Evolutionary conservation across 2,113 vertebrate genomes (phyloP).

Genomic region (Corydoras maculifer): DNA sequence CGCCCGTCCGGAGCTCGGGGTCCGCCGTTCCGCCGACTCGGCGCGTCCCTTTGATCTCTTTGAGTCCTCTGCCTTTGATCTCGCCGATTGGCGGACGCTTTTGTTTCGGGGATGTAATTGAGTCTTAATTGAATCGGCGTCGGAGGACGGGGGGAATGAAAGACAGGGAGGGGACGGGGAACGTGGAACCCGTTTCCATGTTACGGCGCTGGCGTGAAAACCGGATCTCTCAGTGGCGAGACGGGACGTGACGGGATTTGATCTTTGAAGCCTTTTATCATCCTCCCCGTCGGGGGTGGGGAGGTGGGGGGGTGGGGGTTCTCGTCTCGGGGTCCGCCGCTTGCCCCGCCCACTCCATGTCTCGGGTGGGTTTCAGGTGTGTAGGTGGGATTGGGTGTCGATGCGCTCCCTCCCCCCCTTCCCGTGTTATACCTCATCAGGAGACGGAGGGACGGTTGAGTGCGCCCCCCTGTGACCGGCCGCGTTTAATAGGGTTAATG

Average conservation of each 20-base stretch:
- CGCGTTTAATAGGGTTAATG: slow-evolving; percentile 56
- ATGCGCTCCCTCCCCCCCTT: too few relatives aligned
- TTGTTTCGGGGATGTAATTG: slow-evolving; percentile 72
- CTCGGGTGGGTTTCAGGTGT: neutral
- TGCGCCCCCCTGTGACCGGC: neutral
- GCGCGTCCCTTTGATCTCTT: neutral
- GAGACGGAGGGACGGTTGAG: neutral
- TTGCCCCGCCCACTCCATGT: too few relatives aligned
- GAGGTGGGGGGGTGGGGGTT: too few relatives aligned
- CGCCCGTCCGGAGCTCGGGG: too few relatives aligned
- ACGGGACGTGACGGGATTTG: too few relatives aligned
- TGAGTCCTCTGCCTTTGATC: neutral
- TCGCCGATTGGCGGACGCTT: slow-evolving; percentile 19
- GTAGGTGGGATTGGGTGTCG: too few relatives aligned
- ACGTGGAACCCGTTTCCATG: slow-evolving; percentile 37
- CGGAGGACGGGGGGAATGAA: slow-evolving; percentile 54
- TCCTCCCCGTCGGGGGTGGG: slow-evolving; percentile 5
- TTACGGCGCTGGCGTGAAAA: too few relatives aligned
- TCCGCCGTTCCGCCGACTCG: too few relatives aligned
- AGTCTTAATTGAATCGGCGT: slow-evolving; percentile 80
- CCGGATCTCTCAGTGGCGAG: too few relatives aligned
- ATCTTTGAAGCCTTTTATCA: slow-evolving; percentile 32
- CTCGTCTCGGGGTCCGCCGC: too few relatives aligned
- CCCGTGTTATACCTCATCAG: too few relatives aligned
- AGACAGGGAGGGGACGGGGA: slow-evolving; percentile 43